These are phyloP conservation scores for Chrysopa pallens DNA, from an alignment of 1,140 invertebrate species.

Conservation along the genomic window DNA sequence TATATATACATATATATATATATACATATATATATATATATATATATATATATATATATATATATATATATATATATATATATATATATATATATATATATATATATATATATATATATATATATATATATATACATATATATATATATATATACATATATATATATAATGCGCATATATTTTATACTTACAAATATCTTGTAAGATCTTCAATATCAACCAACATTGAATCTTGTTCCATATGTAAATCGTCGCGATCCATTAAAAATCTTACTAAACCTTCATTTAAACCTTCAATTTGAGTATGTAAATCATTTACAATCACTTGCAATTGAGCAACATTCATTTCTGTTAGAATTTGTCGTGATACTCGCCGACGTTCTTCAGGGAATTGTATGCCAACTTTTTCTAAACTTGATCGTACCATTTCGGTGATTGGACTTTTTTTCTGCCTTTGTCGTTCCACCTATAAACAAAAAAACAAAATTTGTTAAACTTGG, in stretches of 20 bases:
- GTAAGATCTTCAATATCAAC: conserved; percentile 93
- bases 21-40: too few relatives aligned
- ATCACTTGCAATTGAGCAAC: conserved; percentile 88
- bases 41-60: too few relatives aligned
- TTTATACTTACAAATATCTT: conserved; percentile 60
- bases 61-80: too few relatives aligned
- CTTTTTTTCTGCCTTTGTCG: conserved; percentile 60
- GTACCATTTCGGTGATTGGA: conserved; percentile 70
- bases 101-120: too few relatives aligned
- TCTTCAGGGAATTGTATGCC: conserved; percentile 67
- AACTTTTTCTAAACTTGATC: conserved; percentile 60
- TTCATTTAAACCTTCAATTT: conserved; percentile 84
- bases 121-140: too few relatives aligned
- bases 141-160: too few relatives aligned
- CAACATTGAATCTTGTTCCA: conserved; percentile 94
- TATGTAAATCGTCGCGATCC: conserved; percentile 82
- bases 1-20: too few relatives aligned
- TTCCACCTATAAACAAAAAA: conserved; percentile 33
- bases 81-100: too few relatives aligned
- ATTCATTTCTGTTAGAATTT: conserved; percentile 80
- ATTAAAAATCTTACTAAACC: conserved; percentile 70
- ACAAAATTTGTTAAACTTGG: background rate
- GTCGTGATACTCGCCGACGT: conserved; percentile 57
- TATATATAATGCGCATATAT: too few relatives aligned
- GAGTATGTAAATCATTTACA: conserved; percentile 82